Evolutionary conservation across 2,113 vertebrate genomes (phyloP).

Genomic region (Albula glossodonta): DNA sequence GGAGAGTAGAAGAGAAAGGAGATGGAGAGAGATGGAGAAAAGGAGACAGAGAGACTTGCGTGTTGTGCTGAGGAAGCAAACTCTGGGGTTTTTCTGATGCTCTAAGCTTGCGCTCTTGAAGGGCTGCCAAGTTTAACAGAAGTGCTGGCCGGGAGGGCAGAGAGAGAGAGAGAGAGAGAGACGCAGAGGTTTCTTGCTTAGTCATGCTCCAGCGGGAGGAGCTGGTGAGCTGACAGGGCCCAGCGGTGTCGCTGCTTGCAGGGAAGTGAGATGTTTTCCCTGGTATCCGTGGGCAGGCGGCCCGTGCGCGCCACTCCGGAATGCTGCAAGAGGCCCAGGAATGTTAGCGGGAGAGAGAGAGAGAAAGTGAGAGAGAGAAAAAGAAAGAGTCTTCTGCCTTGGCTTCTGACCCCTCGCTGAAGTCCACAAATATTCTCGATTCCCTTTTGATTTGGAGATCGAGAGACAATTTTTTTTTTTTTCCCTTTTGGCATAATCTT

Average conservation of each 20-base stretch:
- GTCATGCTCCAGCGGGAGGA: slow-evolving; percentile 8
- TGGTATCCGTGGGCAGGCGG: not conserved
- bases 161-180: not conserved
- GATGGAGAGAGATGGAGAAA: not conserved
- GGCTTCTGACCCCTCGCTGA: not conserved
- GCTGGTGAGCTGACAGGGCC: not conserved
- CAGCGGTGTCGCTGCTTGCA: not conserved
- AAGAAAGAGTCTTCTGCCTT: not conserved
- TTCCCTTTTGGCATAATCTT: too few relatives aligned
- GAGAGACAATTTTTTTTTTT: too few relatives aligned
- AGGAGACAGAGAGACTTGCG: too few relatives aligned
- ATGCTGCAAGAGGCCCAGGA: not conserved
- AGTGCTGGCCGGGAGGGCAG: not conserved
- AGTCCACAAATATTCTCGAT: not conserved
- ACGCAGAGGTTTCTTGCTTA: slow-evolving; percentile 9
- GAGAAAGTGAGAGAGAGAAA: too few relatives aligned
- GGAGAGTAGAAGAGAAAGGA: not conserved
- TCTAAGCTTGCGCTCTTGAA: not conserved
- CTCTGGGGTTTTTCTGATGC: not conserved
- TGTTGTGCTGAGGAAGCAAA: slow-evolving; percentile 8
- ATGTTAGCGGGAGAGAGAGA: not conserved
- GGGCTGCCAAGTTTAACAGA: slow-evolving; percentile 12
- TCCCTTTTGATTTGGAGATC: too few relatives aligned
- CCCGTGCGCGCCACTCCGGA: not conserved
- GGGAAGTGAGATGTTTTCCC: not conserved